Evolutionary conservation across 2,797 vertebrate genomes (phyloP).

Genomic region (Echiichthys vipera): DNA sequence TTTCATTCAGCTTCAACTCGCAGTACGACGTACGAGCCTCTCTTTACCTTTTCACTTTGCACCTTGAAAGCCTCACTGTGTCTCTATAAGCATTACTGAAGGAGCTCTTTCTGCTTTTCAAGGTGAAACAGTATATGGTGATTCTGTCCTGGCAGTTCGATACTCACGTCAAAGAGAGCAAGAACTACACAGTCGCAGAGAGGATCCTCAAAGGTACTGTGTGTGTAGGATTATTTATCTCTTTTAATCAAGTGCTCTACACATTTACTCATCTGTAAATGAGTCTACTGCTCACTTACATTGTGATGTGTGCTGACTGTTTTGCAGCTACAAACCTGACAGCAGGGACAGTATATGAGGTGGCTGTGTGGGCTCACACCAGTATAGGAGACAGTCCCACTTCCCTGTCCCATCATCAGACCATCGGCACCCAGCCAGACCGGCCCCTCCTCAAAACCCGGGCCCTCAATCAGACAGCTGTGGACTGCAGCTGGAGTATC

Average conservation of each 20-base stretch:
- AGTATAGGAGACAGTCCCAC: conserved; percentile 93
- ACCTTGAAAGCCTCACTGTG: background rate
- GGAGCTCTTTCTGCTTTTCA: conserved; percentile 9
- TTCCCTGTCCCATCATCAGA: conserved; percentile 88
- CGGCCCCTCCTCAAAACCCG: conserved; percentile 91
- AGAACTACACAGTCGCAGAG: conserved; percentile 83
- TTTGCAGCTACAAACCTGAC: conserved; percentile 90
- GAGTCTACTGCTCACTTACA: background rate
- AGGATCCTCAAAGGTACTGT: conserved; percentile 86
- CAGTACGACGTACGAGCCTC: conserved; percentile 82
- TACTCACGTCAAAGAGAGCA: conserved; percentile 91
- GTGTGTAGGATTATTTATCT: background rate
- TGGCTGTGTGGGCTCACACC: conserved; percentile 94
- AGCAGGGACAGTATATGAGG: conserved; percentile 92
- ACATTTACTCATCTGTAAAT: background rate
- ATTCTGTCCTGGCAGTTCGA: conserved; percentile 95
- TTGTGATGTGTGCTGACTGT: background rate
- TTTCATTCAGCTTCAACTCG: conserved; percentile 88
- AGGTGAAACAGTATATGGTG: conserved; percentile 91
- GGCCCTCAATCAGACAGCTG: conserved; percentile 93
- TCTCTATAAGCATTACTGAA: background rate
- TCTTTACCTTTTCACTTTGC: background rate
- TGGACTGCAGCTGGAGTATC: conserved; percentile 92
- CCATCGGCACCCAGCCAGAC: conserved; percentile 85
- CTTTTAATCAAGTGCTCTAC: background rate